Base-by-base conservation (phyloP, 2,888 invertebrate species). In the Dryadula phaetusa region DNA sequence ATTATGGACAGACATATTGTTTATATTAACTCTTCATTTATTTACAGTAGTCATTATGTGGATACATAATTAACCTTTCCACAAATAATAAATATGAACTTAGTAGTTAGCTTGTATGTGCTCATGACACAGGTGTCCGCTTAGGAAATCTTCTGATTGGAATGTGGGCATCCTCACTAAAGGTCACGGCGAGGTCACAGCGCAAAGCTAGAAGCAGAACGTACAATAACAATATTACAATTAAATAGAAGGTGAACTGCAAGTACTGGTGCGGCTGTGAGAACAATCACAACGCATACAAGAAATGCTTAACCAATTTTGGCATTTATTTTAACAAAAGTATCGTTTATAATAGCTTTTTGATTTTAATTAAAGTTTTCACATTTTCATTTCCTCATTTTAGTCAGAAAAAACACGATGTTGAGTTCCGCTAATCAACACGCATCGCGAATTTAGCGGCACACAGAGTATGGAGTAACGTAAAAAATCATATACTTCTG, bases 101-200 rank as follows among this genome's bases (percentile, higher is more conserved):
- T 22, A 40, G 25, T 8, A 56, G 22, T 1, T 40, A 25, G 16
- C 16, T 18, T 42, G 12, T 18, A 25, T 2, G 40, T 63, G 53
- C 58, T 47, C 44, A 64, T 54, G 46, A 60, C 52, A 52, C 46
- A 47, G 58, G 58, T 42, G 16, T 47, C 42, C 75, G 81, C 80
- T 84, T 87, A 84, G 83, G 83, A 80, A 82, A 81, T 77, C 79
- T 81, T 83, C 74, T 79, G 80, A 77, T 82, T 76, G 90, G 90
- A 90, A 92, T 90, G 89, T 85, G 85, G 82, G 84, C 87, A 90
- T 89, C 89, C 86, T 88, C 84, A 75, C 74, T 75, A 89, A 90
- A 90, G 89, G 88, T 88, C 84, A 83, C 56, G 22, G 69, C 86
- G 88, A 90, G 89, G 90, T 86, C 84, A 44, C 65, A 18, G 20